phyloP scores from a whole-genome alignment of 2,888 invertebrate genomes.

The Drosophila hawaiiensis region DNA sequence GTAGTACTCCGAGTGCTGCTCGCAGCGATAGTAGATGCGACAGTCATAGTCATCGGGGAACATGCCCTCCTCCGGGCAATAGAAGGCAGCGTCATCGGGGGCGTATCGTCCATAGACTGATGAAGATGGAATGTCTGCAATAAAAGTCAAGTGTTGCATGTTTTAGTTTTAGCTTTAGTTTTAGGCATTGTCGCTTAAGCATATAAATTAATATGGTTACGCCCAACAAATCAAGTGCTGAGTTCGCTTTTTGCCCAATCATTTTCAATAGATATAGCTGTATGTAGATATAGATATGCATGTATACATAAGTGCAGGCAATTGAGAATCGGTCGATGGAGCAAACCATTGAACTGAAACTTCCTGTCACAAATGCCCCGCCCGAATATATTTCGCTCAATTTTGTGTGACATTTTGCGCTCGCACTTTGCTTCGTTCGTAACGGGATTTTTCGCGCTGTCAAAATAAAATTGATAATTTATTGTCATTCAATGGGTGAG shows the following conservation, averaged over 20 bases:
- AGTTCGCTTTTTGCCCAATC: slow-evolving; percentile 32
- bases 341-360: slow-evolving; percentile 79
- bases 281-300: slow-evolving; percentile 1
- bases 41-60: slow-evolving; percentile 91
- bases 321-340: slow-evolving; percentile 72
- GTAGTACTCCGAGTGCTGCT: slow-evolving; percentile 86
- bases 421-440: slow-evolving; percentile 46
- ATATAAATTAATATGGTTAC: slow-evolving; percentile 59
- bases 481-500: slow-evolving; percentile 81
- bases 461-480: slow-evolving; percentile 82
- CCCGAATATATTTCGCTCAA: slow-evolving; percentile 74
- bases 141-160: slow-evolving; percentile 35
- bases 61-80: slow-evolving; percentile 90
- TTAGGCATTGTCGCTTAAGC: slow-evolving; percentile 37
- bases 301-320: slow-evolving; percentile 27
- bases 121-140: slow-evolving; percentile 74
- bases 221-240: slow-evolving; percentile 10
- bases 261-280: slow-evolving; percentile 14
- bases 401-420: slow-evolving; percentile 70
- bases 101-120: slow-evolving; percentile 46
- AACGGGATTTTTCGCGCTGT: slow-evolving; percentile 74
- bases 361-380: slow-evolving; percentile 74
- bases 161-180: slow-evolving; percentile 35
- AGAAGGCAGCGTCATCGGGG: slow-evolving; percentile 81
- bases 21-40: slow-evolving; percentile 91